Evolutionary conservation across 2,888 invertebrate genomes (phyloP).

Genomic region (Actias luna): DNA sequence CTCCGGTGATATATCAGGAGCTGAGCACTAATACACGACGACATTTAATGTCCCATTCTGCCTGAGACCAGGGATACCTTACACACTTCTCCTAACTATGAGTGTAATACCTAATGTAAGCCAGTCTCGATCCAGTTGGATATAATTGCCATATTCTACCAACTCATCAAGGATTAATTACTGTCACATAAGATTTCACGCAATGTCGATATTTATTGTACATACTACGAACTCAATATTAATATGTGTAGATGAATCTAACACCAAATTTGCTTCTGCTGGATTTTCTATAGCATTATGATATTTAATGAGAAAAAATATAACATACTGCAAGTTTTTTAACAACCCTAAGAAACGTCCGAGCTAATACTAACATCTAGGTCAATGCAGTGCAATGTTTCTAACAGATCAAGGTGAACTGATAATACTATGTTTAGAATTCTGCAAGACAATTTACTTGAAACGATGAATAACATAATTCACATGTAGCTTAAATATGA

Average conservation of each 20-base stretch:
- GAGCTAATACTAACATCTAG: background rate
- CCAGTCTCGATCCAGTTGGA: too few species aligned
- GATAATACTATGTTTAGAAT: background rate
- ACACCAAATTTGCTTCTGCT: background rate
- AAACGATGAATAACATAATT: background rate
- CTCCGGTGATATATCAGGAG: too few species aligned
- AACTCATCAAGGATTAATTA: too few species aligned
- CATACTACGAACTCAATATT: too few species aligned
- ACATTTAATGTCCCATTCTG: too few species aligned
- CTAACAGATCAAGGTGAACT: background rate
- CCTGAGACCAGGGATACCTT: too few species aligned
- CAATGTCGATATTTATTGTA: too few species aligned
- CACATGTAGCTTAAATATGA: background rate
- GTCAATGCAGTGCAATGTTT: slow-evolving; percentile 8
- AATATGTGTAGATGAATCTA: background rate
- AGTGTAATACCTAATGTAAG: too few species aligned
- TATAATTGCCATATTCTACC: too few species aligned
- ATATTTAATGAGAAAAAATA: background rate
- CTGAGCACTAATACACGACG: too few species aligned
- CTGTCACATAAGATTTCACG: too few species aligned
- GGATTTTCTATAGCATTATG: background rate
- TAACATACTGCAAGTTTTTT: background rate
- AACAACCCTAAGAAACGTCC: background rate
- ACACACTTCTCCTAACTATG: too few species aligned
- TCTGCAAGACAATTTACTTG: background rate